A percentile compares a stretch with the other conserved stretches of the same genome.
Conservation (phyloP, 2,888 invertebrate genomes). For the Siphonodentalium dalli region DNA sequence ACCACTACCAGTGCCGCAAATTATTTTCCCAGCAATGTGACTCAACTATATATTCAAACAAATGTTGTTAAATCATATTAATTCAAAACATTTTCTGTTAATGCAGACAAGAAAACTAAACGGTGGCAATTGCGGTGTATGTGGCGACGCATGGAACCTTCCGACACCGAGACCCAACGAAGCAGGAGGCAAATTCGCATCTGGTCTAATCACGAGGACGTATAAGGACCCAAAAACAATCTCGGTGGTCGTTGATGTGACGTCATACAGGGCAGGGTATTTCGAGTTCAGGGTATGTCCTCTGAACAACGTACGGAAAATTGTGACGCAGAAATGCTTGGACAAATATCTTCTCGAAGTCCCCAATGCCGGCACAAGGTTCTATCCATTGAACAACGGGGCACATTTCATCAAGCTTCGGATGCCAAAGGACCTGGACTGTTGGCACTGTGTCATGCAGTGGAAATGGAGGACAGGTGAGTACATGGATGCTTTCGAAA, state of each 20-base stretch:
- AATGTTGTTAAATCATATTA: too few species aligned
- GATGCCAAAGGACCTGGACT: conserved; percentile 28
- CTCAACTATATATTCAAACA: too few species aligned
- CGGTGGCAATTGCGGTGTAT: conserved; percentile 26
- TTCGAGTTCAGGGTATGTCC: conserved; percentile 27
- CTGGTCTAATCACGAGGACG: conserved; percentile 21
- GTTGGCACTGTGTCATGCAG: conserved; percentile 34
- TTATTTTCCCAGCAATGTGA: too few species aligned
- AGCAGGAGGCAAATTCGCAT: conserved; percentile 29
- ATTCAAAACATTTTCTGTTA: too few species aligned
- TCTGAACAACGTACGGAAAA: conserved; percentile 13
- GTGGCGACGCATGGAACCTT: conserved; percentile 28
- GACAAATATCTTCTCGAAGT: conserved; percentile 17
- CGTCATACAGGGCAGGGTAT: conserved; percentile 24
- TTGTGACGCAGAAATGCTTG: conserved; percentile 18
- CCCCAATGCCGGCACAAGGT: conserved; percentile 23
- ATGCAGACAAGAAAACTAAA: conserved; percentile 18
- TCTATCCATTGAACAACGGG: conserved; percentile 16
- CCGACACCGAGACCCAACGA: conserved; percentile 27
- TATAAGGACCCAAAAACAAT: conserved; percentile 21
- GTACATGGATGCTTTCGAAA: too few species aligned
- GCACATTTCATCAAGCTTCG: conserved; percentile 20
- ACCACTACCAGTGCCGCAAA: too few species aligned
- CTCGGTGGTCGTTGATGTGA: conserved; percentile 14
- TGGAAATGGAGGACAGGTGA: conserved; percentile 37